A percentile compares a stretch with the other conserved stretches of the same genome.
These are phyloP conservation scores for Rotaria sp. DNA, from an alignment of 2,888 invertebrate species.

Conservation along the genomic window DNA sequence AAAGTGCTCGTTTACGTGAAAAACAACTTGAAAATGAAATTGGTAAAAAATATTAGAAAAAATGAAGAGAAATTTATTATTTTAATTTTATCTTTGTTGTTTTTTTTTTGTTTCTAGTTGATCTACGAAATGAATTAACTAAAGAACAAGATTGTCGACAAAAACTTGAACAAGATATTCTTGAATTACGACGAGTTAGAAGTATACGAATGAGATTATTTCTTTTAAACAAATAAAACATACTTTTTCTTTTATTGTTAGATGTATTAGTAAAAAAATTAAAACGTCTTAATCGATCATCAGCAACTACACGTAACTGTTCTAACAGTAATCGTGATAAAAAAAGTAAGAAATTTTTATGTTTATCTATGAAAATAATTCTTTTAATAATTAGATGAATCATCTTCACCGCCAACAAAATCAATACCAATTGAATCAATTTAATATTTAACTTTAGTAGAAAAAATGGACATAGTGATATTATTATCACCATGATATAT, in stretches of 20 bases:
- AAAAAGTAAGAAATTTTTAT: neutral
- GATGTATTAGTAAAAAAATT: neutral
- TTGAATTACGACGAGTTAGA: neutral
- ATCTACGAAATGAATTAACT: neutral
- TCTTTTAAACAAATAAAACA: neutral
- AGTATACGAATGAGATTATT: neutral
- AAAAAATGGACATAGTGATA: neutral
- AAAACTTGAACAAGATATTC: constrained; percentile 1
- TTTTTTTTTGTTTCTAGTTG: neutral
- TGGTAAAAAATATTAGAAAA: neutral
- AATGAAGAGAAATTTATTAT: too few species aligned
- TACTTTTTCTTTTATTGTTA: neutral
- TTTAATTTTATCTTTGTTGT: neutral
- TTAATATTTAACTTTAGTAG: neutral
- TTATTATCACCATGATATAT: neutral
- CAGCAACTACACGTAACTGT: neutral
- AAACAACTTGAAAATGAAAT: constrained; percentile 13
- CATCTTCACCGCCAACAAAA: neutral
- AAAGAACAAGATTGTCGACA: constrained; percentile 1
- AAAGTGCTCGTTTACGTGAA: neutral
- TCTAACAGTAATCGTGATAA: constrained; percentile 3
- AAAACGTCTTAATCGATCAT: neutral
- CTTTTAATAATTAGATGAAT: neutral
- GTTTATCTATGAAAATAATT: neutral
- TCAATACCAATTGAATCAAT: neutral